These are phyloP conservation scores for Strigamia transsilvanica DNA, from an alignment of 2,888 invertebrate species.

Conservation along the genomic window DNA sequence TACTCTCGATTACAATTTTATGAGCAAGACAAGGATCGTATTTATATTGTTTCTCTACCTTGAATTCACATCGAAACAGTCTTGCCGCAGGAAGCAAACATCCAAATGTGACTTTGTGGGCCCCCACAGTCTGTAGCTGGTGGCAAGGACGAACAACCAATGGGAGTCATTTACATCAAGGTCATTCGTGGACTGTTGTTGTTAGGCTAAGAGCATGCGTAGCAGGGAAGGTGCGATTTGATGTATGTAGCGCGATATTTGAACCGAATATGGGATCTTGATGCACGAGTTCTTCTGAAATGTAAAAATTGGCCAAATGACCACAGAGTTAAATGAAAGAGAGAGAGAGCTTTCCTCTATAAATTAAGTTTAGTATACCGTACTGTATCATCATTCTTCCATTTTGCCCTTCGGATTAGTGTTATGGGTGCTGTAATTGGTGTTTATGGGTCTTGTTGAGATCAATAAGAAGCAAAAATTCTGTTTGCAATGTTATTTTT, in stretches of 20 bases:
- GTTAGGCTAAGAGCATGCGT: slow-evolving; percentile 20
- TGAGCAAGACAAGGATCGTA: background rate
- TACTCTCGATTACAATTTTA: background rate
- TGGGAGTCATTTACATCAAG: background rate
- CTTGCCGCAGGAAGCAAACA: background rate
- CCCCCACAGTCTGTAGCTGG: background rate
- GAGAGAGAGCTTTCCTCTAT: too few relatives aligned
- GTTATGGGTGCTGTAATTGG: too few relatives aligned
- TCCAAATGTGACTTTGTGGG: background rate
- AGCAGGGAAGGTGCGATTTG: background rate
- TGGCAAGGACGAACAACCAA: slow-evolving; percentile 5
- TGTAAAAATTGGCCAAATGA: too few relatives aligned
- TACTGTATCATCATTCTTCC: too few relatives aligned
- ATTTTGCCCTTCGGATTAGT: too few relatives aligned
- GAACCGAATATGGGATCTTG: background rate
- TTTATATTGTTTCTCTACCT: background rate
- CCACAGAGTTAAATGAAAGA: too few relatives aligned
- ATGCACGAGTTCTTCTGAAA: too few relatives aligned
- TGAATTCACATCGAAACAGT: background rate
- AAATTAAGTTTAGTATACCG: too few relatives aligned
- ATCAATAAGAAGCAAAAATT: too few relatives aligned
- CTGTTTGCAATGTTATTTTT: too few relatives aligned
- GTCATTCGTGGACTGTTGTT: background rate
- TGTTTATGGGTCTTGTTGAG: too few relatives aligned
- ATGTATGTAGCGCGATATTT: background rate